These are phyloP conservation scores for Campoplex capitator DNA, from an alignment of 2,888 invertebrate genomes.

Conservation along the genomic window DNA sequence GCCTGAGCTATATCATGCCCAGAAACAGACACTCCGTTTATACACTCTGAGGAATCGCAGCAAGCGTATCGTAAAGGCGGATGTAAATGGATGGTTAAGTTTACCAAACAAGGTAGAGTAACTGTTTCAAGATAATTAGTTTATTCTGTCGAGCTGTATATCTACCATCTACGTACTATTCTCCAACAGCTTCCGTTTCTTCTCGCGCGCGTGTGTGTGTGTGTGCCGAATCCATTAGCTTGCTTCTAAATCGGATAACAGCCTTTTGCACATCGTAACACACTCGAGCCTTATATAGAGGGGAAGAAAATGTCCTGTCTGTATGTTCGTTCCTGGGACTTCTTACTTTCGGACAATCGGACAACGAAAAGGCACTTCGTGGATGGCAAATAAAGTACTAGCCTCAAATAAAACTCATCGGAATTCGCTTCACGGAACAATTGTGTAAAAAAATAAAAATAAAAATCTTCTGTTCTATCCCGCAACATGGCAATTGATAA, in stretches of 20 bases:
- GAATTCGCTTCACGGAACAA: neutral
- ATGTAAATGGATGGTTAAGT: slow-evolving; percentile 58
- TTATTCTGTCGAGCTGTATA: slow-evolving; percentile 50
- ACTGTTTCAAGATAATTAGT: slow-evolving; percentile 65
- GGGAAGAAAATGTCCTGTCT: neutral
- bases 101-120: slow-evolving; percentile 58
- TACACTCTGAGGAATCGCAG: slow-evolving; percentile 16
- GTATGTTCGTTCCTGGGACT: neutral
- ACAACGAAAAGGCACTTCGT: slow-evolving; percentile 5
- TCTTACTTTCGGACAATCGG: neutral
- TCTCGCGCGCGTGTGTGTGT: neutral
- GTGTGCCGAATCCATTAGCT: slow-evolving; percentile 13
- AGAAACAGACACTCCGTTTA: slow-evolving; percentile 8
- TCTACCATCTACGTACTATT: neutral
- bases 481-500: neutral
- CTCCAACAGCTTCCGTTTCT: slow-evolving; percentile 15
- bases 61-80: slow-evolving; percentile 10
- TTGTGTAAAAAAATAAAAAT: neutral
- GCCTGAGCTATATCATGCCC: neutral
- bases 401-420: neutral
- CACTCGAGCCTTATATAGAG: neutral
- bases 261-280: slow-evolving; percentile 10
- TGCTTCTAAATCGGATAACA: neutral
- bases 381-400: neutral
- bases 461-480: neutral